Conservation (phyloP, 1,140 invertebrate genomes). For the Plodia interpunctella region DNA sequence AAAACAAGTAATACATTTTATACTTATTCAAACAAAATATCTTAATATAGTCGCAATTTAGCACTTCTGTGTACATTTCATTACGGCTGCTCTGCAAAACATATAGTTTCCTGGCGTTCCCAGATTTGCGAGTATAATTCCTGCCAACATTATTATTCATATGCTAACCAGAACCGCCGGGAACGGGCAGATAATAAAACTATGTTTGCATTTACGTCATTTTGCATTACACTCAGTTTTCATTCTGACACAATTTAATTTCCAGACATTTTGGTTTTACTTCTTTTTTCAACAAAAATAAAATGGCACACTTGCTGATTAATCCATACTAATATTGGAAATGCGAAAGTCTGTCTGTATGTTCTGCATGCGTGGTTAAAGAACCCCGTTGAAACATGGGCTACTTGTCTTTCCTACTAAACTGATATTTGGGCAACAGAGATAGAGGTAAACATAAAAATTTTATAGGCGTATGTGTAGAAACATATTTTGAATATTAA, state of each 20-base stretch:
- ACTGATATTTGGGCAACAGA: no score
- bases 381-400: no score
- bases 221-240: neutral
- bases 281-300: no score
- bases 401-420: no score
- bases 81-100: neutral
- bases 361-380: no score
- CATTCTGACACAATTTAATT: neutral
- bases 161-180: neutral
- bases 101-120: neutral
- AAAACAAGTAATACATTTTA: no score
- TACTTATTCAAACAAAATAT: neutral
- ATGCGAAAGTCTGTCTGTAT: no score
- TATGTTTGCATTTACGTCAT: neutral
- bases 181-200: neutral
- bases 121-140: constrained; percentile 5
- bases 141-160: constrained; percentile 6
- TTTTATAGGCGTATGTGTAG: no score
- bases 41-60: neutral
- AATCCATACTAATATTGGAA: no score
- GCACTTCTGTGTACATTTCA: neutral
- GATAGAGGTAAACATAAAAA: no score
- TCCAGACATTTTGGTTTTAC: neutral
- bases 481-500: no score
- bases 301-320: no score